Evolutionary conservation across 2,888 invertebrate species (phyloP), one percentile per base, ranked within the genome.

Genomic region (Troides oblongomaculatus): DNA sequence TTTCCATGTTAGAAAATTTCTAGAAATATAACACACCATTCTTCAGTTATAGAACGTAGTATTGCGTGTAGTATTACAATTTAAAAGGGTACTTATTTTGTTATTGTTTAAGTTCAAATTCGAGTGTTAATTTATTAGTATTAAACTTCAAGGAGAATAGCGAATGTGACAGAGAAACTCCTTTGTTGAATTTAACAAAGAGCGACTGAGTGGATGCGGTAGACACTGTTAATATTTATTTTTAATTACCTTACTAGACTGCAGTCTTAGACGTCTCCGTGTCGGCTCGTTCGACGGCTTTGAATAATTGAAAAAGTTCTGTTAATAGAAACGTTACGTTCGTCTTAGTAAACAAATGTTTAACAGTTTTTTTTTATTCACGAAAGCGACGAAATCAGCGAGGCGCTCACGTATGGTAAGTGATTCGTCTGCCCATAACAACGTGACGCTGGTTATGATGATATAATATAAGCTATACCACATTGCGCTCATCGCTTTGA

Each of bases 111-210:
- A 18, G 60, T 70, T 63, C 25, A 63, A 66, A 63, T 50, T 70
- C 0, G 12, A 30, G 58, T 6, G 62, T 17, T n/a, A 62, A 59
- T 39, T 1, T n/a, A 65, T 46, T 25, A 46, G 36, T 50, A 63
- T 66, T 53, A 58, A 53, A 50, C 50, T 36, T 60, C 65, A 63
- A 68, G 63, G 72, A 68, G 72, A 75, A 75, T 74, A 73, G 70
- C 62, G 71, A 70, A 63, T 70, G 63, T 70, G 60, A 63, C 70
- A 72, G 64, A 64, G 73, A 72, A 46, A 72, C 66, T 68, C 74
- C 74, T 75, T 76, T 75, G 76, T 75, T 70, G 68, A 74, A 74
- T 75, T 74, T 70, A 66, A 72, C 75, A 74, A 75, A 73, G 71
- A 72, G 59, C 62, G 66, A 74, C 69, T 72, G 75, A 74, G 73